Evolutionary conservation across 2,113 vertebrate genomes (phyloP), one percentile per base, ranked within the genome.

Genomic region (Naja naja): DNA sequence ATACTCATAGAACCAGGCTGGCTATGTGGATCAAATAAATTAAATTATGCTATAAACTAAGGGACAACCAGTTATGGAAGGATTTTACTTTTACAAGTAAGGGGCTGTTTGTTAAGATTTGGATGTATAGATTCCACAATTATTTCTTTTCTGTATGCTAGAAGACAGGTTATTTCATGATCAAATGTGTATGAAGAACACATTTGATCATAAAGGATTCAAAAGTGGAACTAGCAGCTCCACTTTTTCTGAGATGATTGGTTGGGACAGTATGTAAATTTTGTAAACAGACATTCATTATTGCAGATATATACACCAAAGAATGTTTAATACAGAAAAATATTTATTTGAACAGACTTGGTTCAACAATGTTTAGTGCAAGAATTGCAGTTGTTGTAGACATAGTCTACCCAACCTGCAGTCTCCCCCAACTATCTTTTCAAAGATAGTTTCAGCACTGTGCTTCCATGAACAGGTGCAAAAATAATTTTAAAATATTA

Each of bases 301-400:
- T 20, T 52, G 4, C 56, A 64, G 7, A 34, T 54, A 74, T 5
- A n/a, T 25, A 91, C 47, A 49, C 8, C 64, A 4, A 92, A 45
- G 25, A n/a, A n/a, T 30, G 23, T 4, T 34, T 8, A 60, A 92
- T 49, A 49, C 8, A 86, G 85, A 47, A 39, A 92, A 89, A 56
- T 20, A 60, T 93, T 93, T 90, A 93, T 93, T 93, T 43, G 34
- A 53, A 60, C 55, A 93, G 8, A n/a, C 85, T 60, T 8, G 47
- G 34, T 74, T 27, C 45, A 88, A 60, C 56, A 92, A 9, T 20
- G 49, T 93, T 87, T 90, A 90, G 89, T 93, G 92, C 92, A 93
- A 93, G 14, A 90, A 87, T 87, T 87, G n/a, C 30, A 43, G 74
- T 85, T 56, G 53, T 58, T 81, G 58, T 45, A 86, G 55, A 47